phyloP scores from a whole-genome alignment of 2,888 invertebrate genomes.

The Adineta ricciae region DNA sequence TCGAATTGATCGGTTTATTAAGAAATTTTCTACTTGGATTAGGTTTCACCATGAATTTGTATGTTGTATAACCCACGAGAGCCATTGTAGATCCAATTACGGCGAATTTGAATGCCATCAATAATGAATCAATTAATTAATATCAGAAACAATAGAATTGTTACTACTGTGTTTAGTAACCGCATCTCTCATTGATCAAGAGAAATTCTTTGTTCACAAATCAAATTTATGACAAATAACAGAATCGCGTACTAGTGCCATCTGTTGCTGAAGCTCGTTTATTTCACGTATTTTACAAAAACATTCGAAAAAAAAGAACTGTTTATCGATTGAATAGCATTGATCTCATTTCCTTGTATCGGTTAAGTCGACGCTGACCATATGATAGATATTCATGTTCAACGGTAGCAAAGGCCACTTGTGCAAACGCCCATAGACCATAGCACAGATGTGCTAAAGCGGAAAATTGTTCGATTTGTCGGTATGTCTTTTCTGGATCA shows the following conservation, averaged over 20 bases:
- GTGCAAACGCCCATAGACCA: constrained; percentile 28
- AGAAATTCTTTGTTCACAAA: background rate
- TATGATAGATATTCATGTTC: constrained; percentile 27
- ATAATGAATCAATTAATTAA: background rate
- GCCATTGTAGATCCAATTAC: background rate
- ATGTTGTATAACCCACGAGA: background rate
- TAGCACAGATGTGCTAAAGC: constrained; percentile 29
- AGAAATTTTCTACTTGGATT: background rate
- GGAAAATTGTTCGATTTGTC: constrained; percentile 24
- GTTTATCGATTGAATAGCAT: background rate
- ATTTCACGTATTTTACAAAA: too few relatives aligned
- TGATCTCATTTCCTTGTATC: background rate
- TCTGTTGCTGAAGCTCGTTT: background rate
- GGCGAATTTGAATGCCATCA: background rate
- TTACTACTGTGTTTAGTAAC: background rate
- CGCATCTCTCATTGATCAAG: background rate
- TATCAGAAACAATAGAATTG: background rate
- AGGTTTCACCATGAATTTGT: background rate
- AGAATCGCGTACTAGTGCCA: background rate
- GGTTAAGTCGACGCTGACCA: background rate
- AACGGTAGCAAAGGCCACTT: background rate
- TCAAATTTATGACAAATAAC: background rate
- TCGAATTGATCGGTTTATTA: background rate
- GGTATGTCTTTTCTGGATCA: background rate
- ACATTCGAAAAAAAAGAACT: too few relatives aligned